These are phyloP conservation scores for Bubo blakistoni DNA, from an alignment of 2,113 vertebrate genomes.

Conservation along the genomic window DNA sequence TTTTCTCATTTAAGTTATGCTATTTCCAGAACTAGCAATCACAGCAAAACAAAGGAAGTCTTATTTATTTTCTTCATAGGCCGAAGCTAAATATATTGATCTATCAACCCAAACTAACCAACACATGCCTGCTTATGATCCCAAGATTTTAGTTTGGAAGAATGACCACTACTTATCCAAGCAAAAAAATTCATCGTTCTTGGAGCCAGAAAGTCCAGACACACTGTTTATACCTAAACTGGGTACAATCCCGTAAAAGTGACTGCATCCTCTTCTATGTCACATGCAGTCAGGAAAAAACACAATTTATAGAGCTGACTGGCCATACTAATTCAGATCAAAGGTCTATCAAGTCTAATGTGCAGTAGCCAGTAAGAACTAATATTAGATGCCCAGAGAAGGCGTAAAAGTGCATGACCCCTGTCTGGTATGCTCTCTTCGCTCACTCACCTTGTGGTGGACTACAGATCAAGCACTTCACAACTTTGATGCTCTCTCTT, in stretches of 20 bases:
- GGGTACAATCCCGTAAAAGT: not conserved
- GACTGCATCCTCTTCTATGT: not conserved
- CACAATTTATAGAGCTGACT: not conserved
- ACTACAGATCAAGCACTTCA: not conserved
- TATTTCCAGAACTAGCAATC: not conserved
- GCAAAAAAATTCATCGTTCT: not conserved
- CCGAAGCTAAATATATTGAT: not conserved
- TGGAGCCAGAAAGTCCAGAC: not conserved
- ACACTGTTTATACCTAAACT: not conserved
- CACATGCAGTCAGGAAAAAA: fast-evolving
- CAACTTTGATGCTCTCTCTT: not conserved
- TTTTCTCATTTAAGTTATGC: not conserved
- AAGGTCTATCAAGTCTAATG: not conserved
- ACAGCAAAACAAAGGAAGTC: not conserved
- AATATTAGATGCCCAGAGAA: not conserved
- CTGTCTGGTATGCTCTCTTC: not conserved
- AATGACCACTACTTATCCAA: not conserved
- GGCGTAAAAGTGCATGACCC: not conserved
- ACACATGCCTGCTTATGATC: not conserved
- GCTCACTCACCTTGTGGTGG: not conserved
- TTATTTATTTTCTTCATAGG: not conserved
- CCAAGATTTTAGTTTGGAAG: not conserved
- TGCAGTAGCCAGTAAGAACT: not conserved
- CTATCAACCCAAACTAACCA: not conserved
- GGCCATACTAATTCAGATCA: not conserved